phyloP scores from a whole-genome alignment of 2,888 invertebrate genomes.

The Malthinus seriepunctatus region DNA sequence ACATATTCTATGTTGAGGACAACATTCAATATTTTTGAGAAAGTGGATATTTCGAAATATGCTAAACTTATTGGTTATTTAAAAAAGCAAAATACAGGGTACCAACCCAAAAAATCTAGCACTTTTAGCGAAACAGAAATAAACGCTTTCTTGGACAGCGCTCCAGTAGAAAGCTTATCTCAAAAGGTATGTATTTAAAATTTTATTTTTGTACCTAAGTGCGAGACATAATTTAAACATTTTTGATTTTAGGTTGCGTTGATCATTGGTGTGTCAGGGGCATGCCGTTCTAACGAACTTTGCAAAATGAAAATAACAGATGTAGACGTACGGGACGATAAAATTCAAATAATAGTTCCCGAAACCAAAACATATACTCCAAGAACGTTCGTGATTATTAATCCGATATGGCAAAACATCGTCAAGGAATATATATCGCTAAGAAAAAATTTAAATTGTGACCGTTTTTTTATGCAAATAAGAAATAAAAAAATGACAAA shows the following conservation, averaged over 20 bases:
- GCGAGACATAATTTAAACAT: conserved; percentile 5
- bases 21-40: conserved; percentile 14
- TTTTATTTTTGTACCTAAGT: neutral
- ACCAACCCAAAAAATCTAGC: conserved; percentile 20
- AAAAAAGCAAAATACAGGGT: conserved; percentile 14
- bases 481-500: neutral
- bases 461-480: conserved; percentile 1
- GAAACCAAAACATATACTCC: conserved; percentile 9
- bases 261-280: conserved; percentile 9
- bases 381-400: conserved; percentile 10
- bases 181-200: too few relatives aligned
- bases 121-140: neutral
- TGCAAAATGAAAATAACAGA: conserved; percentile 1
- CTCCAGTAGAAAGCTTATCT: conserved; percentile 1
- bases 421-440: too few relatives aligned
- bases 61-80: conserved; percentile 12
- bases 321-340: neutral
- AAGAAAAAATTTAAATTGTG: too few relatives aligned
- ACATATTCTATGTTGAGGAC: conserved; percentile 19
- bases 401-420: neutral
- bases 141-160: conserved; percentile 5
- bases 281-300: conserved; percentile 15
- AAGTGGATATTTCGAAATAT: conserved; percentile 14
- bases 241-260: conserved; percentile 8
- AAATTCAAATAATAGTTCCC: conserved; percentile 9